These are phyloP conservation scores for Pangasius djambal DNA, from an alignment of 2,797 vertebrate species.

Conservation along the genomic window DNA sequence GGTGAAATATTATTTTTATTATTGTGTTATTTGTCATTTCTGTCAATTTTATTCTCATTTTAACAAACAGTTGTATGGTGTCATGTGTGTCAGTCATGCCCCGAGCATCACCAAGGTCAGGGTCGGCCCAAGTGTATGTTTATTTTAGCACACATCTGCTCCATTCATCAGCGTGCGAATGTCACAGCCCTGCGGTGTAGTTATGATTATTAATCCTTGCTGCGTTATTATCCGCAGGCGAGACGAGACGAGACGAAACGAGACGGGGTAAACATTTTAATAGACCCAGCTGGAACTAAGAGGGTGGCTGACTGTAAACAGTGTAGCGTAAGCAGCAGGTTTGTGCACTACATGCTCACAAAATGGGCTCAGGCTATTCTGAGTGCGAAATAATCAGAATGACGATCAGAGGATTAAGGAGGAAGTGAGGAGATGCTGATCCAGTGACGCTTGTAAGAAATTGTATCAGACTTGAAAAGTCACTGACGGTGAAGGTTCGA, in stretches of 20 bases:
- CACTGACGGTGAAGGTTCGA: background rate
- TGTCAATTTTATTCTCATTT: background rate
- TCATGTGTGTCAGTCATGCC: background rate
- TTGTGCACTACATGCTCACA: background rate
- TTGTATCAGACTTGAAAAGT: background rate
- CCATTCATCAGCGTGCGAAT: constrained; percentile 66
- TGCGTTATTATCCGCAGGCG: constrained; percentile 57
- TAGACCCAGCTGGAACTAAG: constrained; percentile 27
- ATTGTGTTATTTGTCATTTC: background rate
- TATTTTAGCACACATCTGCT: constrained; percentile 48
- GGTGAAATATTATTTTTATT: background rate
- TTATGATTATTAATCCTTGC: constrained; percentile 67
- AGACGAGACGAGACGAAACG: background rate
- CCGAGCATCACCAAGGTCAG: background rate
- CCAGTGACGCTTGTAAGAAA: background rate
- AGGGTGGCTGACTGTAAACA: constrained; percentile 1
- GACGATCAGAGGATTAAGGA: background rate
- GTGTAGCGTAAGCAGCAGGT: background rate
- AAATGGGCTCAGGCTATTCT: too few relatives aligned
- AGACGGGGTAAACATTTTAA: constrained; percentile 30
- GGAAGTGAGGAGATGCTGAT: background rate
- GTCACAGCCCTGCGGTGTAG: constrained; percentile 65
- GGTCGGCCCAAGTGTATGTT: background rate
- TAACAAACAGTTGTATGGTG: background rate
- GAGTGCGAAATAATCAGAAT: background rate